phyloP scores from a whole-genome alignment of 30 jellyfish, hydroid and myxozoan genomes.

The Cassiopea andromeda region DNA sequence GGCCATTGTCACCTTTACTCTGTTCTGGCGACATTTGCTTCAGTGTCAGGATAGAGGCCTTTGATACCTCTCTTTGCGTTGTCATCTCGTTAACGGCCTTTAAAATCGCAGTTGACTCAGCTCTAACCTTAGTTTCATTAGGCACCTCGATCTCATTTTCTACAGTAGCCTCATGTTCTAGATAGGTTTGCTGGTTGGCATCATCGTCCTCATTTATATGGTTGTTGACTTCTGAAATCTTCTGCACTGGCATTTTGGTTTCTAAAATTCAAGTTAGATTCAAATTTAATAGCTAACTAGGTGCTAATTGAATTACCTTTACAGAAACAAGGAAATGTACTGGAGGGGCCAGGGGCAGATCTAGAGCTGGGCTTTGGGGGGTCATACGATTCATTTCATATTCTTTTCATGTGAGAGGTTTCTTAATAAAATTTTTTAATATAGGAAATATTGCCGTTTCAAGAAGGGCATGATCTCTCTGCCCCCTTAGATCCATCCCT shows the following conservation, averaged over 20 bases:
- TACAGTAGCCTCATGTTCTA: not conserved
- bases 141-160: not conserved
- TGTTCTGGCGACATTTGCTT: not conserved
- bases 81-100: not conserved
- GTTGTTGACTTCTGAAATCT: not conserved
- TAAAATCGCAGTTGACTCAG: not conserved
- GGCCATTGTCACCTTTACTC: not conserved
- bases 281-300: no score
- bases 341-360: no score
- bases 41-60: not conserved
- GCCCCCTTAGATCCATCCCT: no score
- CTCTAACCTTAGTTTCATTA: not conserved
- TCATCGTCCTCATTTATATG: not conserved
- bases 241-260: not conserved
- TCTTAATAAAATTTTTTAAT: no score
- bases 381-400: no score
- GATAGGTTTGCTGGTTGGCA: not conserved
- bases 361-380: no score
- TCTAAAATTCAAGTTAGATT: no score
- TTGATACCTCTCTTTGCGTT: not conserved
- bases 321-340: no score
- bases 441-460: no score
- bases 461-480: no score
- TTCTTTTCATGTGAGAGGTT: no score
- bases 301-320: no score